A percentile compares a stretch with the other conserved stretches of the same genome.
These are phyloP conservation scores for Laupala kohalensis DNA, from an alignment of 1,140 invertebrate genomes.

Conservation along the genomic window DNA sequence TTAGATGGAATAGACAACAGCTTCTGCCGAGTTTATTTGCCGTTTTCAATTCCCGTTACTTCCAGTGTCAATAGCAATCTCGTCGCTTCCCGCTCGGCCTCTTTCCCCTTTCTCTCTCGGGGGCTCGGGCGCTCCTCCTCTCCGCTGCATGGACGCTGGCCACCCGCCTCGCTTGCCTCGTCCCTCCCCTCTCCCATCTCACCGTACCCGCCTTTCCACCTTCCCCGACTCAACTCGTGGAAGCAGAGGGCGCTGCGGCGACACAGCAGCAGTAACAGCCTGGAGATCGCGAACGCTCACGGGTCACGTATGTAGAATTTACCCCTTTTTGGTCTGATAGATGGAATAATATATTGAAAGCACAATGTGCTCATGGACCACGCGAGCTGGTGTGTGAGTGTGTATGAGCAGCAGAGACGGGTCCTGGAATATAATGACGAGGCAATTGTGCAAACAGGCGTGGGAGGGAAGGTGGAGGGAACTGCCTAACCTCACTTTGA, in stretches of 20 bases:
- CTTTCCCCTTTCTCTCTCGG: not conserved
- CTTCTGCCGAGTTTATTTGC: not conserved
- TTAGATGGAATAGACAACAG: not conserved
- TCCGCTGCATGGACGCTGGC: no score
- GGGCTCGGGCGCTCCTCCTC: not conserved
- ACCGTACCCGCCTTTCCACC: no score
- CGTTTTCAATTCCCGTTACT: not conserved
- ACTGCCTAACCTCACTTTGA: not conserved
- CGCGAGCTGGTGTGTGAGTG: not conserved
- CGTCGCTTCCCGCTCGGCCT: not conserved
- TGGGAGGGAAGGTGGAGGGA: not conserved
- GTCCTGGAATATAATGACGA: constrained; percentile 1
- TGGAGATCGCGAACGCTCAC: not conserved
- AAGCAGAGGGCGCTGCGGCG: not conserved
- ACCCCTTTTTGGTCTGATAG: constrained; percentile 6
- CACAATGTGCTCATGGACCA: not conserved
- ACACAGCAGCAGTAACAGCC: not conserved
- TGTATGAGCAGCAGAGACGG: not conserved
- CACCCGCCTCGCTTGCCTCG: no score
- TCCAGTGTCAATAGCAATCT: not conserved
- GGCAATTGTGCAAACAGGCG: constrained; percentile 5
- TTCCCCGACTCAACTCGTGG: not conserved
- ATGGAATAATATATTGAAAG: constrained; percentile 11
- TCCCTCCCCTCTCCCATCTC: not conserved
- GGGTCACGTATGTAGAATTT: not conserved